Conservation (phyloP, 2,113 vertebrate species). For the Oryzias curvinotus region DNA sequence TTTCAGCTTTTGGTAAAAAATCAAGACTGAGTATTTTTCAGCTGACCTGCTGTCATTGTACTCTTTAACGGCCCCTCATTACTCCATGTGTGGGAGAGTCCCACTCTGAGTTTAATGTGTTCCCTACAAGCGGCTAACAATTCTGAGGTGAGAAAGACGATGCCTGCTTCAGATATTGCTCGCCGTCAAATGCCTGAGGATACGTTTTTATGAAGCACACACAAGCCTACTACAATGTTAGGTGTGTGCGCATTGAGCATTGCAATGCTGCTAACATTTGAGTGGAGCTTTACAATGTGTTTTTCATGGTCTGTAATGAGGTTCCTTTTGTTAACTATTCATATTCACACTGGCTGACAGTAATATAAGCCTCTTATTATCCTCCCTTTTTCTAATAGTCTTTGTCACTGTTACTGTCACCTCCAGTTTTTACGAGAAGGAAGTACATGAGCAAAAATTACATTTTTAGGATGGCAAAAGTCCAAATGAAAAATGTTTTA, state of each 20-base stretch:
- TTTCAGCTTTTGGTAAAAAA: too few relatives aligned
- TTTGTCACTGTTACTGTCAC: slow-evolving; percentile 14
- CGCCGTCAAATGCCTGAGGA: slow-evolving; percentile 49
- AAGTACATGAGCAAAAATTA: slow-evolving; percentile 25
- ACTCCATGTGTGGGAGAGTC: slow-evolving; percentile 38
- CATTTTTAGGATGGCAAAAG: slow-evolving; percentile 31
- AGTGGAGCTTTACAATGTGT: slow-evolving; percentile 11
- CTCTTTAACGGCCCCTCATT: slow-evolving; percentile 39
- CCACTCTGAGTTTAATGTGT: slow-evolving; percentile 41
- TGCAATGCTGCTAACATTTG: slow-evolving; percentile 11
- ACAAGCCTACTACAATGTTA: slow-evolving; percentile 14
- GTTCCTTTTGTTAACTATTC: slow-evolving; percentile 31
- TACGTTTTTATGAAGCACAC: slow-evolving; percentile 39
- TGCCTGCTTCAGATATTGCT: slow-evolving; percentile 55
- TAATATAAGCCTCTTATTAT: slow-evolving; percentile 22
- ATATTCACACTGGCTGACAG: slow-evolving; percentile 19
- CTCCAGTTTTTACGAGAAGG: slow-evolving; percentile 7
- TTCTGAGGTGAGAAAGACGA: slow-evolving; percentile 46
- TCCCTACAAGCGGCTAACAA: slow-evolving; percentile 56
- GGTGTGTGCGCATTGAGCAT: slow-evolving; percentile 34
- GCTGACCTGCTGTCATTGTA: slow-evolving; percentile 32
- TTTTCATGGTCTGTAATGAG: slow-evolving; percentile 20
- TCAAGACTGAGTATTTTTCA: not conserved
- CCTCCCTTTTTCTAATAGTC: slow-evolving; percentile 11
- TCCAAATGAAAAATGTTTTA: slow-evolving; percentile 23